Percentiles rank a stretch among this genome's conserved stretches.
phyloP scores from a whole-genome alignment of 2,113 vertebrate genomes.

The Saccopteryx leptura region DNA sequence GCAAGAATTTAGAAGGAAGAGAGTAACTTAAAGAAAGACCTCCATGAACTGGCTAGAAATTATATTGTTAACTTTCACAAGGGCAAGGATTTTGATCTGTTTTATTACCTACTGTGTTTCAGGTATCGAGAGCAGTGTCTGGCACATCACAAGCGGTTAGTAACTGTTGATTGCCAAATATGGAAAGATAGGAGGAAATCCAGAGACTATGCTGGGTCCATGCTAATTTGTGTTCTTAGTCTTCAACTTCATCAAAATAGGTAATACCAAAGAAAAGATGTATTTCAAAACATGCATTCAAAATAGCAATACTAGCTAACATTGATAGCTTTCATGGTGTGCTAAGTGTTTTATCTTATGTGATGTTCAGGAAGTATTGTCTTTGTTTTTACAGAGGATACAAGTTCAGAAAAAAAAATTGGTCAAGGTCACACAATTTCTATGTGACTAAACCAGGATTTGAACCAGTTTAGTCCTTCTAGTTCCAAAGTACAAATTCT shows the following conservation, averaged over 20 bases:
- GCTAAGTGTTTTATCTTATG: background rate
- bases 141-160: background rate
- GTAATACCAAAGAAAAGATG: constrained; percentile 8
- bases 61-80: background rate
- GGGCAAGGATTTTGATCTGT: background rate
- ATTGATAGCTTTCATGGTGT: background rate
- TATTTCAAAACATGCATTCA: background rate
- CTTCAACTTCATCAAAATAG: background rate
- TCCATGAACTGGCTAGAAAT: background rate
- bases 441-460: constrained; percentile 6
- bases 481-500: constrained; percentile 40
- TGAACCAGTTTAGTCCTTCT: constrained; percentile 21
- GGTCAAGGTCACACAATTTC: background rate
- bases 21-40: background rate
- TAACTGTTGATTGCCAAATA: background rate
- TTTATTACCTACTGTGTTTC: background rate
- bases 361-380: background rate
- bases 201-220: background rate
- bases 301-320: background rate
- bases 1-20: background rate
- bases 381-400: constrained; percentile 32
- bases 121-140: background rate
- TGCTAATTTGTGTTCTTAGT: background rate
- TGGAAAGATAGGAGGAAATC: background rate
- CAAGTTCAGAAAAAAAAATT: constrained; percentile 12